Conservation (phyloP, 2,797 vertebrate species). For the Sebastes aleutianus region DNA sequence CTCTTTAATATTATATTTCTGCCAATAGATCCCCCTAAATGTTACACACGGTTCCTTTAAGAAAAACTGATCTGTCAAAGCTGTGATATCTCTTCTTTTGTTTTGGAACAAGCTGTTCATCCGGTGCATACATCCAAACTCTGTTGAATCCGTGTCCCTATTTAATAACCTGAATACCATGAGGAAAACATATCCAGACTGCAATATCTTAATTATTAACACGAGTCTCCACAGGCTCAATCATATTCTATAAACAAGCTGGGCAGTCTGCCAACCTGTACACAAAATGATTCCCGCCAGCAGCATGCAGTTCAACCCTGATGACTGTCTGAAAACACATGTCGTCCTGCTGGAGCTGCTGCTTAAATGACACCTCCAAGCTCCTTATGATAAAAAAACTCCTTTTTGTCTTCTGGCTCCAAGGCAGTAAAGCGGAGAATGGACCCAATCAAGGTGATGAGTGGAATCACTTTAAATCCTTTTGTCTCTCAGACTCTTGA, state of each 20-base stretch:
- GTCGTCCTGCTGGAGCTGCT: conserved; percentile 16
- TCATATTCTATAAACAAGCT: conserved; percentile 24
- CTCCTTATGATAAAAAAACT: background rate
- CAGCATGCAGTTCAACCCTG: background rate
- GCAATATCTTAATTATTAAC: conserved; percentile 24
- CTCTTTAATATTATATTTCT: no score
- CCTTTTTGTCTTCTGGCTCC: background rate
- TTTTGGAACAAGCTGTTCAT: background rate
- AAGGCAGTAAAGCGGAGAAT: conserved; percentile 13
- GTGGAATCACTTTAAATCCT: conserved; percentile 26
- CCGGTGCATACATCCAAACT: background rate
- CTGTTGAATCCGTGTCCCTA: background rate
- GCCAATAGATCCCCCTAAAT: no score
- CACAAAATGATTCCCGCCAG: background rate
- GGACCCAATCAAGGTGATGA: conserved; percentile 33
- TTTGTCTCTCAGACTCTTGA: conserved; percentile 23
- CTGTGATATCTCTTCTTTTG: background rate
- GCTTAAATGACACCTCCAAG: conserved; percentile 29
- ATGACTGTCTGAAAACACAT: conserved; percentile 35
- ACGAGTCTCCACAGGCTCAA: background rate
- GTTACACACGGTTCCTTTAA: background rate
- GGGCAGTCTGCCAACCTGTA: conserved; percentile 1
- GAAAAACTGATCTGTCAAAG: conserved; percentile 7
- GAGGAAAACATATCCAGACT: background rate
- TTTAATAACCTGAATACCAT: background rate